Evolutionary conservation across 1,140 invertebrate genomes (phyloP).

Genomic region (Eupristina koningsbergeri): DNA sequence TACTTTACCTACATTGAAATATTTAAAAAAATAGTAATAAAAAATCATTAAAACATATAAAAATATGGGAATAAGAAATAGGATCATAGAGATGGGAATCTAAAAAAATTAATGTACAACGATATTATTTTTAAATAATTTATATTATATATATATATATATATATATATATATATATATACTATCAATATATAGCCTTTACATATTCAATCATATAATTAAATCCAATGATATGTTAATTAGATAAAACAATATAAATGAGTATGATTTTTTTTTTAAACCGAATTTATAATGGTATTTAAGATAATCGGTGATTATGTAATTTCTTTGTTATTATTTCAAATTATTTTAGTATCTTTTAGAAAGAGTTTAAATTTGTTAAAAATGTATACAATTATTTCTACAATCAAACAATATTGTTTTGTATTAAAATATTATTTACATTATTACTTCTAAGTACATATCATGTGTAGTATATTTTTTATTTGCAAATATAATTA

Average conservation of each 20-base stretch:
- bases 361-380: no score
- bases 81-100: not conserved
- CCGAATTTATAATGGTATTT: not conserved
- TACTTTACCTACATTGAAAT: not conserved
- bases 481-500: not conserved
- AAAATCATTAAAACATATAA: not conserved
- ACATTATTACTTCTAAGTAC: no score
- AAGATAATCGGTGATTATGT: not conserved
- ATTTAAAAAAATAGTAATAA: not conserved
- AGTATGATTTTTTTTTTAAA: not conserved
- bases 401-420: no score
- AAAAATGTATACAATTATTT: no score
- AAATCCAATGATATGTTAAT: constrained; percentile 2
- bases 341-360: not conserved
- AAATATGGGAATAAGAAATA: not conserved
- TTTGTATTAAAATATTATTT: no score
- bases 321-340: not conserved
- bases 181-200: constrained; percentile 34
- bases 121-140: no score
- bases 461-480: not conserved
- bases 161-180: constrained; percentile 38
- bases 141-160: no score
- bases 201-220: constrained; percentile 42
- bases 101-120: constrained; percentile 42
- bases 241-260: constrained; percentile 8